A percentile compares a stretch with the other conserved stretches of the same genome.
phyloP scores from a whole-genome alignment of 2,888 invertebrate species.

The Caenorhabditis sp. region DNA sequence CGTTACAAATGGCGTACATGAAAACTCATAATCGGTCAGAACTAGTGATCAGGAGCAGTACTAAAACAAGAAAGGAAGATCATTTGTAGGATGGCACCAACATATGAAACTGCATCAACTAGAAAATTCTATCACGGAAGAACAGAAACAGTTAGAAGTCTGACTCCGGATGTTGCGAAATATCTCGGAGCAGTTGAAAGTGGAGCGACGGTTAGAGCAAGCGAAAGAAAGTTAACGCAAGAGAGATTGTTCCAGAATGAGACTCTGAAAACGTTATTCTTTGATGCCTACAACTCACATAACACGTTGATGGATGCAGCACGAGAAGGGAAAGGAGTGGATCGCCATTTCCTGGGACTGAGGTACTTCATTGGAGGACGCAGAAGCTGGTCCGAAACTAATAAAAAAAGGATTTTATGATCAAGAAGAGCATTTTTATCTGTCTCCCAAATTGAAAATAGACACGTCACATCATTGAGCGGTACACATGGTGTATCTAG shows the following conservation, averaged over 20 bases:
- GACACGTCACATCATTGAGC: no score
- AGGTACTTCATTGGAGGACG: slow-evolving; percentile 47
- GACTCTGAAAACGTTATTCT: slow-evolving; percentile 45
- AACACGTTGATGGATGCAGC: slow-evolving; percentile 66
- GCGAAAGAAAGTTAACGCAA: no score
- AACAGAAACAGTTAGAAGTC: slow-evolving; percentile 87
- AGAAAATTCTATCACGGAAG: slow-evolving; percentile 87
- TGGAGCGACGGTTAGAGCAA: slow-evolving; percentile 49
- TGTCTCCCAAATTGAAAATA: no score
- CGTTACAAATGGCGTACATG: slow-evolving; percentile 86
- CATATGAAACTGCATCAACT: slow-evolving; percentile 87
- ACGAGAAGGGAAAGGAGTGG: slow-evolving; percentile 64
- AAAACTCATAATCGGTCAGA: slow-evolving; percentile 84
- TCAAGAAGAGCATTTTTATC: background rate
- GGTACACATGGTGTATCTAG: no score
- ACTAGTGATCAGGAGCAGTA: no score
- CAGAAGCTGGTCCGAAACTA: slow-evolving; percentile 15
- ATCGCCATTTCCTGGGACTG: slow-evolving; percentile 68
- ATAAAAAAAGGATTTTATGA: background rate
- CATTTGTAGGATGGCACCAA: slow-evolving; percentile 86
- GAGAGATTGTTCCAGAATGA: slow-evolving; percentile 43
- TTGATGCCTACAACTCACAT: slow-evolving; percentile 69
- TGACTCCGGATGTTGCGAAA: slow-evolving; percentile 85
- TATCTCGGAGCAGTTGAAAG: slow-evolving; percentile 49
- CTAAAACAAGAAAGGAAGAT: no score